These are phyloP conservation scores for Creontiades dilutus DNA, from an alignment of 2,888 invertebrate species.

Conservation along the genomic window DNA sequence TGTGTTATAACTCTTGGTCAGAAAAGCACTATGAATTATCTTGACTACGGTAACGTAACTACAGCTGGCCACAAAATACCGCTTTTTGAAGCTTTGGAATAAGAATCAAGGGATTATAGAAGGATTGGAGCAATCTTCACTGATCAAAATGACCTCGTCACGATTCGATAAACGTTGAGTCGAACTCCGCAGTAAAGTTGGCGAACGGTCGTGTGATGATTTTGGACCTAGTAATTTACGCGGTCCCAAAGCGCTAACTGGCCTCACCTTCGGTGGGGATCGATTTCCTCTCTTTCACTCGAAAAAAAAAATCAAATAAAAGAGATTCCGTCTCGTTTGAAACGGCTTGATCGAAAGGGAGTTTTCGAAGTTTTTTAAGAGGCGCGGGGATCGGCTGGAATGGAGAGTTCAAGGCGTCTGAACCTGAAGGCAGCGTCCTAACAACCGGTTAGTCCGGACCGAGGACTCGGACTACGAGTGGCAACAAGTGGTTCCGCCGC, in stretches of 20 bases:
- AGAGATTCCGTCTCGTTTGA: background rate
- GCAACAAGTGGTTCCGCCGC: slow-evolving; percentile 5
- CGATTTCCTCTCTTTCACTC: background rate
- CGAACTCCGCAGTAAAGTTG: too few relatives aligned
- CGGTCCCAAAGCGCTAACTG: background rate
- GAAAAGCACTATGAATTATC: too few relatives aligned
- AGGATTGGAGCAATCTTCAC: too few relatives aligned
- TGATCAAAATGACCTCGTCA: too few relatives aligned
- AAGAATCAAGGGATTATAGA: too few relatives aligned
- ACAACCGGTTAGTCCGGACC: slow-evolving; percentile 20
- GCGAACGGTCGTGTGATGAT: too few relatives aligned
- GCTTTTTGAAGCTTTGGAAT: too few relatives aligned
- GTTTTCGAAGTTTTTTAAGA: background rate
- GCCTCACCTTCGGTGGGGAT: background rate
- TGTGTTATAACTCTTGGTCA: too few relatives aligned
- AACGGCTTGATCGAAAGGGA: background rate
- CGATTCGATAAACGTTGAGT: too few relatives aligned
- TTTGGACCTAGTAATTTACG: background rate
- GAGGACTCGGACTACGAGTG: background rate
- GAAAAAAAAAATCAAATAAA: background rate
- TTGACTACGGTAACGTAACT: too few relatives aligned
- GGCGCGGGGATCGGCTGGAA: slow-evolving; percentile 7
- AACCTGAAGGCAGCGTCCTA: slow-evolving; percentile 11
- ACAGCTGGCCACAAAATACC: too few relatives aligned
- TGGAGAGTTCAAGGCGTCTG: slow-evolving; percentile 16